Base-by-base conservation (phyloP, 2,113 vertebrate species). In the Plecotus auritus region DNA sequence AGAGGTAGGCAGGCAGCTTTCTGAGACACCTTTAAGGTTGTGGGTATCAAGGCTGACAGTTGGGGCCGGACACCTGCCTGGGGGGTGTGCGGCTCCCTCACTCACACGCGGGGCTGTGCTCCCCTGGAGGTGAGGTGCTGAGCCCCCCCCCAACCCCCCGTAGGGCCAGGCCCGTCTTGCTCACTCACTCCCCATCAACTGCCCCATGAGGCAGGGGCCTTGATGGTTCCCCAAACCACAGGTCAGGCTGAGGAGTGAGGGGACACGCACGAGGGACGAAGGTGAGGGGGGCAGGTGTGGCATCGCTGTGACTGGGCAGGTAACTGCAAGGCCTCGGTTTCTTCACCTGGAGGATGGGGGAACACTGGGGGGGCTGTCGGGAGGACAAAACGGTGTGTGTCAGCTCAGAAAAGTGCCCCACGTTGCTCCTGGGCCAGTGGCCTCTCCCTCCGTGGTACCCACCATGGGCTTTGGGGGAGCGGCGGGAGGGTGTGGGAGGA, bases 21-120 rank as follows among this genome's bases (percentile, higher is more conserved):
- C 20, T 3, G 22, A n/a, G 10, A 8, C 5, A 0, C 6, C 11
- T 64, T 51, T n/a, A 22, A 8, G 40, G 64, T 1, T 81, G 45
- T 12, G 70, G 66, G 47, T 12, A 9, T 28, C 5, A 18, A 61
- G 66, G 23, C 30, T 9, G 32, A 30, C 7, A 11, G 9, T 1
- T 0, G 3, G 40, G 40, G 70, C 5, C 0, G 0, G 49, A 18
- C 20, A 69, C 49, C 14, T 28, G 37, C 88, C 11, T 9, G 22
- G 37, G 28, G 5, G 4, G 32, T 18, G 47, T 14, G 81, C 14
- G 18, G 47, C 37, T 49, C 49, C n/a, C 59, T 61, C 23, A 28
- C 59, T 61, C 56, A 23, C 59, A 22, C 10, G 10, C 59, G 12
- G 59, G 28, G 28, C 26, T 30, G 61, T 64, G 61, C 59, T 28